phyloP scores from a whole-genome alignment of 2,113 vertebrate genomes.

The Eupsittula cactorum region DNA sequence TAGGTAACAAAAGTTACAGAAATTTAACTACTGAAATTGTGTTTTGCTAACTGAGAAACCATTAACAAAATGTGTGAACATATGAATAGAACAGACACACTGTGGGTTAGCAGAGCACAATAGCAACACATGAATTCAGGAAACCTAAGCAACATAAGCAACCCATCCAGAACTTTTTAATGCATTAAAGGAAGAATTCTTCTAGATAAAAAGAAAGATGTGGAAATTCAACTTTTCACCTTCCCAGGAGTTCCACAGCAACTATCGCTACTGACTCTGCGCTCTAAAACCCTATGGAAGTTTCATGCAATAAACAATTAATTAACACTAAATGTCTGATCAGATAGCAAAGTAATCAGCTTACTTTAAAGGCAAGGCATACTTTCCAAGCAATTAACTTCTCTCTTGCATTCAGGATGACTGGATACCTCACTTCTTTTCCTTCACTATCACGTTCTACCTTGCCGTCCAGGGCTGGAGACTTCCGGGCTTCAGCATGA shows the following conservation, averaged over 20 bases:
- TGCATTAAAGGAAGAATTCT: not conserved
- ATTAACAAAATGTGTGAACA: not conserved
- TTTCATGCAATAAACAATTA: not conserved
- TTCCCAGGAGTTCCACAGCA: not conserved
- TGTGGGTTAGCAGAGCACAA: not conserved
- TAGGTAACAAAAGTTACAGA: not conserved
- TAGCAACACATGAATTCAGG: not conserved
- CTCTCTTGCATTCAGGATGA: conserved; percentile 90
- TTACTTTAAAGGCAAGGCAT: conserved; percentile 91
- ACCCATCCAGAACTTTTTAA: not conserved
- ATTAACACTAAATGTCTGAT: conserved; percentile 13
- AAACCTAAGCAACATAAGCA: not conserved
- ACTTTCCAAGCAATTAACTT: conserved; percentile 94
- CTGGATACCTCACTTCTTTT: conserved; percentile 90
- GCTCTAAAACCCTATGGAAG: rapidly evolving
- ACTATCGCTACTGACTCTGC: not conserved
- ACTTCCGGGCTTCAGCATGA: conserved; percentile 90
- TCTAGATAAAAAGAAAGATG: not conserved
- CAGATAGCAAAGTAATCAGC: not conserved
- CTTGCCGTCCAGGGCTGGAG: conserved; percentile 89
- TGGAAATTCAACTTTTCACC: not conserved
- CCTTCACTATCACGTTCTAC: conserved; percentile 91
- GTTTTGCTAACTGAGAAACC: not conserved
- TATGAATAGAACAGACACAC: not conserved
- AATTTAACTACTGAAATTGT: not conserved